phyloP scores from a whole-genome alignment of 2,797 vertebrate genomes.

The Dromococcyx pavoninus region DNA sequence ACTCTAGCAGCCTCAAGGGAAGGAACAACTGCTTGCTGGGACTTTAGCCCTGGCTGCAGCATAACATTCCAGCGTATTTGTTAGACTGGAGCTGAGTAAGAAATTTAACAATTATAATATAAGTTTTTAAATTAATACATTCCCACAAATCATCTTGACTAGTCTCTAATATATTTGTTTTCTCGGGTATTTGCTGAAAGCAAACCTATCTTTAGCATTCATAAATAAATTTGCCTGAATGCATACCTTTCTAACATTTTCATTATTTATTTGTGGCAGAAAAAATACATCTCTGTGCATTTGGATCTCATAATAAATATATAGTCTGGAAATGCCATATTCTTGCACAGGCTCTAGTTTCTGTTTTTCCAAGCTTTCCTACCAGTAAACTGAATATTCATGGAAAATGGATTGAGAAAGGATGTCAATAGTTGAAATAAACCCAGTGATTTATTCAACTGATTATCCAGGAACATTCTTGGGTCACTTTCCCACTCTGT shows the following conservation, averaged over 20 bases:
- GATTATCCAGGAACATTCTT: neutral
- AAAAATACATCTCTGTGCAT: neutral
- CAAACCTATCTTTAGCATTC: neutral
- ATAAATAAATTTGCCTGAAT: neutral
- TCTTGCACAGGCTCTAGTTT: neutral
- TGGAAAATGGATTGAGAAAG: constrained; percentile 7
- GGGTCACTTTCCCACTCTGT: neutral
- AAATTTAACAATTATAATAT: neutral
- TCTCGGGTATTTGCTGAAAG: neutral
- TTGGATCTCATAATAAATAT: neutral
- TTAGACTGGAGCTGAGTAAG: neutral
- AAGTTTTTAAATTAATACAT: neutral
- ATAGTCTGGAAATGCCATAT: neutral
- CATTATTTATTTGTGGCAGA: neutral
- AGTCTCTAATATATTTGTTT: neutral
- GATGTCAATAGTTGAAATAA: constrained; percentile 19
- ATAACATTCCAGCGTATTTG: neutral
- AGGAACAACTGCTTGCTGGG: neutral
- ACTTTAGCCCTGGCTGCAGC: neutral
- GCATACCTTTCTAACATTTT: neutral
- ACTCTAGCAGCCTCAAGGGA: neutral
- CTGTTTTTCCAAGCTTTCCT: neutral
- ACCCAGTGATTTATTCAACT: neutral
- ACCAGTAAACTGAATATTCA: neutral
- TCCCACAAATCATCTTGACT: neutral